These are phyloP conservation scores for Phrynocephalus forsythii DNA, from an alignment of 2,797 vertebrate genomes.

Conservation along the genomic window DNA sequence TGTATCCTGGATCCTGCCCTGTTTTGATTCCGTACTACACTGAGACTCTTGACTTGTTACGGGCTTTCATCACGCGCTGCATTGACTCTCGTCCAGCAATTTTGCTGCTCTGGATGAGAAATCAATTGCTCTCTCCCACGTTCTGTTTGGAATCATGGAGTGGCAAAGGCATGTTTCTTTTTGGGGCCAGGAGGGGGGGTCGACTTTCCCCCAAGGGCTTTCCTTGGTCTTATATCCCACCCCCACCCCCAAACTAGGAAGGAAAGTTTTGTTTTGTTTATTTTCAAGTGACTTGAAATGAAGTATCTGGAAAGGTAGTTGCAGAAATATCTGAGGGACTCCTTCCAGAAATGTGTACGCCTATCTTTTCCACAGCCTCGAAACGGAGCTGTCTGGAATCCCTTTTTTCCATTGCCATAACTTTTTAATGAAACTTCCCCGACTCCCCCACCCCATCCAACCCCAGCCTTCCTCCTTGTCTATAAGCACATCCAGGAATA, in stretches of 20 bases:
- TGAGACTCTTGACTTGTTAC: neutral
- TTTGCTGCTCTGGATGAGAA: neutral
- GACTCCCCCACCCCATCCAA: too few species aligned
- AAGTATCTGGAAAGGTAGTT: neutral
- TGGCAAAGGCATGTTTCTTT: too few species aligned
- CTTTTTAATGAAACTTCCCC: neutral
- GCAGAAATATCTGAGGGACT: neutral
- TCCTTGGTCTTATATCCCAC: neutral
- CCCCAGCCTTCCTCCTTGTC: neutral
- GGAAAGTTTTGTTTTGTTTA: neutral
- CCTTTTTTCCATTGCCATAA: neutral
- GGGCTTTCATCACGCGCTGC: neutral
- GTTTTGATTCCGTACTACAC: conserved; percentile 9
- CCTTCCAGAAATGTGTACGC: neutral
- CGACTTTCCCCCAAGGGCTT: too few species aligned
- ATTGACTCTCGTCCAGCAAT: neutral
- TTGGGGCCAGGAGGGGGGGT: too few species aligned
- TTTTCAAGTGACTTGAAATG: neutral
- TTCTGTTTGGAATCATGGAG: neutral
- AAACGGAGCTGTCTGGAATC: neutral
- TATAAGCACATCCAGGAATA: neutral
- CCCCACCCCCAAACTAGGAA: neutral
- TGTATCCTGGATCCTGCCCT: conserved; percentile 1
- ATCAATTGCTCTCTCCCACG: neutral
- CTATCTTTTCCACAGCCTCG: neutral